Percentiles rank a stretch among this genome's conserved stretches.
These are phyloP conservation scores for Elgaria multicarinata DNA, from an alignment of 2,113 vertebrate genomes.

Conservation along the genomic window DNA sequence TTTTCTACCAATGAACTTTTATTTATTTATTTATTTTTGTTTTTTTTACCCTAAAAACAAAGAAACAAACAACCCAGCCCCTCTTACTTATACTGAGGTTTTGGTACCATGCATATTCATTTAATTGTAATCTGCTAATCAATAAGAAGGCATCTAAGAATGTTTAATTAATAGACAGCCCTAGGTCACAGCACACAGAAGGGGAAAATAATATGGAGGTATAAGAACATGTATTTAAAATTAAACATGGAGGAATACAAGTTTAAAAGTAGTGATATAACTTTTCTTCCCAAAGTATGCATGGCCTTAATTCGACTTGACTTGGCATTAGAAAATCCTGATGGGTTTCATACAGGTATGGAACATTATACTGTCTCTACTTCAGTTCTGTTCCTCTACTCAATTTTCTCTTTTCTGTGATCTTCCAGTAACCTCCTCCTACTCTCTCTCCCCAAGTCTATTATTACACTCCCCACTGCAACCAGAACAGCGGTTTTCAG, in stretches of 20 bases:
- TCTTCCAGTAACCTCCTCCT: conserved; percentile 18
- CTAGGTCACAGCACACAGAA: not conserved
- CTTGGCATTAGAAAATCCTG: not conserved
- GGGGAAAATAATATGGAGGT: not conserved
- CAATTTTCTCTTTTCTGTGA: not conserved
- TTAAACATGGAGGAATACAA: not conserved
- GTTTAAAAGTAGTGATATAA: conserved; percentile 5
- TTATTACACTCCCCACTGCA: not conserved
- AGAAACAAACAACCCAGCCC: too few species aligned
- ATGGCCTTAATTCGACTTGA: not conserved
- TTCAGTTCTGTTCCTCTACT: conserved; percentile 10
- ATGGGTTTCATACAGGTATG: not conserved
- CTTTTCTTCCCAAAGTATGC: not conserved
- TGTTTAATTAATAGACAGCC: not conserved
- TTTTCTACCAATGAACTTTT: not conserved
- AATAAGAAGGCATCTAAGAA: not conserved
- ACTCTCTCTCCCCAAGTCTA: not conserved
- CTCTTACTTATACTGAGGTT: not conserved
- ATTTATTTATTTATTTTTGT: not conserved
- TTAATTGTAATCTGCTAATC: not conserved
- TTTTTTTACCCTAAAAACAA: not conserved
- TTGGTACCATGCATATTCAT: not conserved
- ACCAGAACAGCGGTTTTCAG: not conserved
- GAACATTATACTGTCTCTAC: not conserved
- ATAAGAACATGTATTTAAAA: not conserved